Percentiles rank a stretch among this genome's conserved stretches.
These are phyloP conservation scores for Periparus ater DNA, from an alignment of 2,797 vertebrate genomes.

Conservation along the genomic window DNA sequence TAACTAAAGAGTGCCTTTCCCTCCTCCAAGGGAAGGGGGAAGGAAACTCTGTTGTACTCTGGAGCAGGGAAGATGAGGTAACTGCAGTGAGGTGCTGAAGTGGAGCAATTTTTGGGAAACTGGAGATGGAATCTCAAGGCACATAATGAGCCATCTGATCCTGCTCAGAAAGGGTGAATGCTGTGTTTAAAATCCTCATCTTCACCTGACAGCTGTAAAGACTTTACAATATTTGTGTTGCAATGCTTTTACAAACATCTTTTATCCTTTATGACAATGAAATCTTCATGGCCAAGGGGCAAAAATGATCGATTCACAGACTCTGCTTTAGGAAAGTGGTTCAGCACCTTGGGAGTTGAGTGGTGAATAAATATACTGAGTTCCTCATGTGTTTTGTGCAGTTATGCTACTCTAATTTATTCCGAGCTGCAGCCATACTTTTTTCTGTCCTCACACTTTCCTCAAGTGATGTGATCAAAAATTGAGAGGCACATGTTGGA, in stretches of 20 bases:
- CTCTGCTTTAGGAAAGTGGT: background rate
- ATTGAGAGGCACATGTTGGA: background rate
- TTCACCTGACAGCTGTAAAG: background rate
- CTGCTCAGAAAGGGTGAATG: background rate
- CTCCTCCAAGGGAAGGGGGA: background rate
- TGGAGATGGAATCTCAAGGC: background rate
- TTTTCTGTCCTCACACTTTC: background rate
- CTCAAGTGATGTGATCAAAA: background rate
- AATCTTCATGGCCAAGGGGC: accelerated
- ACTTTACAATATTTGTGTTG: background rate
- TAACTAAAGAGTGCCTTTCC: background rate
- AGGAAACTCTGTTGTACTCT: too few species aligned
- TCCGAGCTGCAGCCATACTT: background rate
- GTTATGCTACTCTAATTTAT: background rate
- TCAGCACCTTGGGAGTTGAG: background rate
- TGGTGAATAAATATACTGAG: background rate
- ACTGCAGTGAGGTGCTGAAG: background rate
- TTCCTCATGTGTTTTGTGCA: background rate
- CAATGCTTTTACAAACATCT: background rate
- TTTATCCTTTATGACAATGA: background rate
- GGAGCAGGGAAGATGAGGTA: background rate
- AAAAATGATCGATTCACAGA: background rate
- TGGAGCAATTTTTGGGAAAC: background rate
- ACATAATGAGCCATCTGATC: background rate
- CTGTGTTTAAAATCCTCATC: background rate